Conservation (phyloP, 2,888 invertebrate species). For the Sarcophaga carnaria region DNA sequence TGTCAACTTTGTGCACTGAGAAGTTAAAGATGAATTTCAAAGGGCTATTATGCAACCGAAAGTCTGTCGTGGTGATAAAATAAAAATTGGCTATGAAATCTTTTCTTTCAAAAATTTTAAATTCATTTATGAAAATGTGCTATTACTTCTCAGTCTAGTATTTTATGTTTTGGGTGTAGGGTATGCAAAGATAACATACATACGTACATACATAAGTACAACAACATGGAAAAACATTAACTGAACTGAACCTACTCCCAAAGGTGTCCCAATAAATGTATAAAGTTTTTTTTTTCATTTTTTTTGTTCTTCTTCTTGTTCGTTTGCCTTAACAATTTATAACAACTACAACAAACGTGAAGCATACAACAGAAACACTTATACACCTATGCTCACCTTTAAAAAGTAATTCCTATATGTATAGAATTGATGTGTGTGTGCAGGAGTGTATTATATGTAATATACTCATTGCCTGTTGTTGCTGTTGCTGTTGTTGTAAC, state of each 20-base stretch:
- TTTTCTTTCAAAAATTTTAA: too few species aligned
- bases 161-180: conserved; percentile 9
- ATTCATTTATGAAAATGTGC: too few species aligned
- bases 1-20: too few species aligned
- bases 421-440: conserved; percentile 27
- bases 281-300: conserved; percentile 55
- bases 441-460: conserved; percentile 35
- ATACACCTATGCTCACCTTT: not conserved
- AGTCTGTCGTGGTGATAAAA: too few species aligned
- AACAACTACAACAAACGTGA: conserved; percentile 27
- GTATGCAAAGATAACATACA: conserved; percentile 19
- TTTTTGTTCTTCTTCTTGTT: conserved; percentile 46
- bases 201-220: conserved; percentile 2
- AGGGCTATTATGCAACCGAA: too few species aligned
- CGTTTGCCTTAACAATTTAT: conserved; percentile 61
- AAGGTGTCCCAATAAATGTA: conserved; percentile 67
- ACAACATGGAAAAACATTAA: conserved; percentile 56
- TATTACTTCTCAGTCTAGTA: too few species aligned
- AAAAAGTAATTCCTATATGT: not conserved
- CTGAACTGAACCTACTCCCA: conserved; percentile 68
- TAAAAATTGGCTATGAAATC: too few species aligned
- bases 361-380: not conserved
- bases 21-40: too few species aligned
- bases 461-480: conserved; percentile 51
- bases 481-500: conserved; percentile 48